A percentile compares a stretch with the other conserved stretches of the same genome.
Evolutionary conservation across 2,888 invertebrate species (phyloP).

Genomic region (Cactoblastis cactorum): DNA sequence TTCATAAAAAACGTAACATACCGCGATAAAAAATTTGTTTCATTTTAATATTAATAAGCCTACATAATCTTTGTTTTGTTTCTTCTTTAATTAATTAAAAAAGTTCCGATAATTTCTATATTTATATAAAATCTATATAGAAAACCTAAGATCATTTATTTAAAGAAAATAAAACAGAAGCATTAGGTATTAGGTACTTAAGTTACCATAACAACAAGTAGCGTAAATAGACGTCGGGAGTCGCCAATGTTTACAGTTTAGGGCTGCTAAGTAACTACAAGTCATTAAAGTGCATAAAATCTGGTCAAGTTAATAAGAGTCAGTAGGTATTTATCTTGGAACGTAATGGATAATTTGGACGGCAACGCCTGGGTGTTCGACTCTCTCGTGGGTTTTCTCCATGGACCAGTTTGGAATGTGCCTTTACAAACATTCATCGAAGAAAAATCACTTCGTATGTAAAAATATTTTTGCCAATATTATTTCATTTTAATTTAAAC

Average conservation of each 20-base stretch:
- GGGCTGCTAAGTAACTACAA: constrained; percentile 13
- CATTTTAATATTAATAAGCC: no score
- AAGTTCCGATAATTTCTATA: no score
- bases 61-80: no score
- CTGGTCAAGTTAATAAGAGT: not conserved
- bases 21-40: no score
- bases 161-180: not conserved
- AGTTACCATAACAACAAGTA: constrained; percentile 42
- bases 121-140: no score
- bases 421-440: constrained; percentile 95
- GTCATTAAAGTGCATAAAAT: constrained; percentile 4
- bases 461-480: not conserved
- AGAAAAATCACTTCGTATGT: constrained; percentile 93
- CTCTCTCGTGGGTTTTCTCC: constrained; percentile 92
- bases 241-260: constrained; percentile 15
- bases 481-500: not conserved
- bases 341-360: constrained; percentile 61
- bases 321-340: not conserved
- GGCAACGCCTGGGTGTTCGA: constrained; percentile 94
- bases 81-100: no score
- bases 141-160: not conserved
- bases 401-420: constrained; percentile 95
- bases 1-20: no score
- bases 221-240: constrained; percentile 42
- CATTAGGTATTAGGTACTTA: not conserved